A percentile compares a stretch with the other conserved stretches of the same genome.
Conservation (phyloP, 1,140 invertebrate genomes). For the Apis mellifera region Amel_HAv3.1 CM009938.2:6365501-6366000, state of each 20-base stretch:
- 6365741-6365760: background rate
- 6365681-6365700: background rate
- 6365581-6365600: background rate
- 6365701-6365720: background rate
- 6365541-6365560: background rate
- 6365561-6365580: too few relatives aligned
- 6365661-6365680: background rate
- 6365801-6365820: conserved; percentile 71
- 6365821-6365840: conserved; percentile 77
- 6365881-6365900: conserved; percentile 47
- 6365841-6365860: conserved; percentile 52
- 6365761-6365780: background rate
- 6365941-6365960: background rate
- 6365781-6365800: background rate
- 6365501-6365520: too few relatives aligned
- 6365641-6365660: too few relatives aligned
- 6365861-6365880: conserved; percentile 47
- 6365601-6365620: background rate
- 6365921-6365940: background rate
- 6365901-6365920: conserved; percentile 2
- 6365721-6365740: background rate
- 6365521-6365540: background rate
- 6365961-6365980: conserved; percentile 19
- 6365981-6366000: conserved; percentile 4
- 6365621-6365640: background rate